phyloP scores from a whole-genome alignment of 2,113 vertebrate species.

The Neoarius graeffei region DNA sequence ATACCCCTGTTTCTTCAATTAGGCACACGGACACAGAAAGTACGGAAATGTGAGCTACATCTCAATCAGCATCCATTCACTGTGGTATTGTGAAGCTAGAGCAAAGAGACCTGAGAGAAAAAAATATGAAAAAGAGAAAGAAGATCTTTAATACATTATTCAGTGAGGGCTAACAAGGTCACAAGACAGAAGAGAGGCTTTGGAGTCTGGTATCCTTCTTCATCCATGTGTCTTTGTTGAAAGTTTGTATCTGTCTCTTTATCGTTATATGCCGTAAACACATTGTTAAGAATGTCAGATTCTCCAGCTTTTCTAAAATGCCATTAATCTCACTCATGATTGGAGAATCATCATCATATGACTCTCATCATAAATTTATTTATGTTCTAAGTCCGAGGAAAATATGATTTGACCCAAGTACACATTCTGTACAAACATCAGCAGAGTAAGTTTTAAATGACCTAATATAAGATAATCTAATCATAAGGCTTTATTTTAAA shows the following conservation, averaged over 20 bases:
- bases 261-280: background rate
- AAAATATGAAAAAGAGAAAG: slow-evolving; percentile 2
- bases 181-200: background rate
- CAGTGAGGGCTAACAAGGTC: slow-evolving; percentile 22
- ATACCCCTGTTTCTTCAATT: slow-evolving; percentile 71
- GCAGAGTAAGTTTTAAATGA: background rate
- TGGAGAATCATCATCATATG: background rate
- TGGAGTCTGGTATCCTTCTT: background rate
- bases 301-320: background rate
- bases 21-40: slow-evolving; percentile 66
- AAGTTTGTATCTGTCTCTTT: background rate
- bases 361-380: background rate
- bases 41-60: slow-evolving; percentile 57
- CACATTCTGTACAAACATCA: background rate
- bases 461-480: background rate
- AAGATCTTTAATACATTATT: slow-evolving; percentile 1
- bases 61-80: slow-evolving; percentile 39
- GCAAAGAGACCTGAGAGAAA: background rate
- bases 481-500: background rate
- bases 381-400: background rate
- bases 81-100: slow-evolving; percentile 35
- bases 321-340: background rate
- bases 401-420: background rate
- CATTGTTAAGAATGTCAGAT: slow-evolving; percentile 4
- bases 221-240: background rate